Conservation (phyloP, 2,797 vertebrate genomes). For the Apodemus agrarius region DNA sequence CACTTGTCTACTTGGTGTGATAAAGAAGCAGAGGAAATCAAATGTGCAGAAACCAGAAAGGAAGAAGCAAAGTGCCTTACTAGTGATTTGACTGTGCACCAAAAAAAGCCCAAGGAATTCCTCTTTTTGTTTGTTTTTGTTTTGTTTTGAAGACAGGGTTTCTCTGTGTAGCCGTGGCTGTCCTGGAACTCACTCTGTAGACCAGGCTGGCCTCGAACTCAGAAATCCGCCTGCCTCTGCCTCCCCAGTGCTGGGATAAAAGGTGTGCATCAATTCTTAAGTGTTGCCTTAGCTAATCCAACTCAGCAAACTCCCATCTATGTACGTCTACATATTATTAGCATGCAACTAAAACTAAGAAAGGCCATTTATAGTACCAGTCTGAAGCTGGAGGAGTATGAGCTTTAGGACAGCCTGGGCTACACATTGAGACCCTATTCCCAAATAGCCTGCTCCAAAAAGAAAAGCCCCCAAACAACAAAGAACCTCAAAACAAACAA, state of each 20-base stretch:
- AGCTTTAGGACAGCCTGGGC: background rate
- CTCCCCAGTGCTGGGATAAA: no score
- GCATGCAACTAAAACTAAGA: slow-evolving; percentile 17
- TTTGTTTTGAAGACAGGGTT: no score
- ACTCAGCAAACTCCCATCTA: background rate
- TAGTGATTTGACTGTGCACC: background rate
- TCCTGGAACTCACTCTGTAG: no score
- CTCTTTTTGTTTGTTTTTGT: no score
- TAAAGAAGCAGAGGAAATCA: background rate
- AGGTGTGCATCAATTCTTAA: background rate
- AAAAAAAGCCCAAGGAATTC: background rate
- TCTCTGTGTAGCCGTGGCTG: no score
- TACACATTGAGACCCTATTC: background rate
- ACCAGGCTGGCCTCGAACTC: no score
- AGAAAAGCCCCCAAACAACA: background rate
- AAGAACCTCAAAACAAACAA: background rate
- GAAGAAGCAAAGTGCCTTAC: background rate
- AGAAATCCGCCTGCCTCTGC: no score
- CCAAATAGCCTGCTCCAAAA: background rate
- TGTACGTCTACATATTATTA: background rate
- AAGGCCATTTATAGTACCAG: background rate
- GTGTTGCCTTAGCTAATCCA: background rate
- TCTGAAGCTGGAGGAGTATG: background rate
- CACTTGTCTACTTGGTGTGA: background rate
- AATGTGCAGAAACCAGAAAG: background rate